Conservation (phyloP, 2,113 vertebrate species). For the Sula dactylatra region DNA sequence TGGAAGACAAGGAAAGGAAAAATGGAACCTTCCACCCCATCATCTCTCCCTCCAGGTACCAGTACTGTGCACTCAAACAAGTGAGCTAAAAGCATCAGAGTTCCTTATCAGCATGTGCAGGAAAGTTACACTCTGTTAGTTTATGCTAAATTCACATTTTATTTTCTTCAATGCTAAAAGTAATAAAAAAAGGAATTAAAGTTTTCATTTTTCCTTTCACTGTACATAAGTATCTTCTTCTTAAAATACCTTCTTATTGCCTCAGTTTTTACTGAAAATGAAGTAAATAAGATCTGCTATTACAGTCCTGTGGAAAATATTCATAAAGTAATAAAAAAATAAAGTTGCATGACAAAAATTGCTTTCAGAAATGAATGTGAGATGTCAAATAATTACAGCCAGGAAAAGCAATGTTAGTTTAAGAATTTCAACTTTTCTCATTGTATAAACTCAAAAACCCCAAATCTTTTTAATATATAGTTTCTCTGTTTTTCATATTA, state of each 20-base stretch:
- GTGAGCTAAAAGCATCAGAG: not conserved
- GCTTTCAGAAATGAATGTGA: not conserved
- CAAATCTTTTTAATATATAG: not conserved
- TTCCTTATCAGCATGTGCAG: not conserved
- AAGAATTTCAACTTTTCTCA: not conserved
- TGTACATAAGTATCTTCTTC: not conserved
- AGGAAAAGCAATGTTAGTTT: not conserved
- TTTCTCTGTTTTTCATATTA: not conserved
- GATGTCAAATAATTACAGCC: not conserved
- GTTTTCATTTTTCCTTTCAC: not conserved
- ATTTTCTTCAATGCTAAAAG: not conserved
- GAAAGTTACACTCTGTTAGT: not conserved
- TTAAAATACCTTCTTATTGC: not conserved
- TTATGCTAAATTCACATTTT: not conserved
- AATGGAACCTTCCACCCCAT: not conserved
- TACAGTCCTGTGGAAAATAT: not conserved
- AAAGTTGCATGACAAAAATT: not conserved
- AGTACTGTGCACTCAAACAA: not conserved
- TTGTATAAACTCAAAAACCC: not conserved
- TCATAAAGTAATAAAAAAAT: not conserved
- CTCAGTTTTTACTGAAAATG: not conserved
- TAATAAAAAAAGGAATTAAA: not conserved
- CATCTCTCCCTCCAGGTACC: not conserved
- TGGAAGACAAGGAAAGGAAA: not conserved
- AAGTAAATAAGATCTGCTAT: not conserved